Base-by-base conservation (phyloP, 2,888 invertebrate genomes). In the Congeria kusceri region DNA sequence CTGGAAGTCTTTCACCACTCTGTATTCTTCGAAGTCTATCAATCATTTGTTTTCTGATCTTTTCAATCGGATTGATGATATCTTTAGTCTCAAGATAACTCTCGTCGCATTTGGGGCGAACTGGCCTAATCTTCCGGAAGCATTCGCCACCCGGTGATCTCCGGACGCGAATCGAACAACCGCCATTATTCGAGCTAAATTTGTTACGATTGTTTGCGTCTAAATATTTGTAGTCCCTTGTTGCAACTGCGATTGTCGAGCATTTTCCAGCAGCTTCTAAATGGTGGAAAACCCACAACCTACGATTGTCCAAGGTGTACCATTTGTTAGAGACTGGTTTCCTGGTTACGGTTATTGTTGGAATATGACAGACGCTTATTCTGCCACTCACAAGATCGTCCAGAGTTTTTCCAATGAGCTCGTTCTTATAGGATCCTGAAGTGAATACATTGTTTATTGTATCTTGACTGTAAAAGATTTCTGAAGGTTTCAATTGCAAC, bases 141-240 rank as follows among this genome's bases (percentile, higher is more conserved):
- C 53, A 53, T 25, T 23, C 18, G n/a, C 53, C 53, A 25, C 53
- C 53, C 20, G 53, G 53, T 9, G 9, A 15, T 23, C 18, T 25
- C 15, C 46, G 46, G n/a, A 53, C 53, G 25, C 23, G 25, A 25
- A 53, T 53, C 20, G 7, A 5, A 53, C 20, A 9, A 5, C 53
- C 53, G 4, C 53, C 53, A 53, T 53, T 53, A 1, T 53, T 53
- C 25, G 53, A 53, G 18, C n/a, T 53, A 53, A 53, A 53, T 53
- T 53, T 53, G 25, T 25, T 53, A n/a, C 20, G 25, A 23, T 53
- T 53, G 25, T 9, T 15, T 53, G 13, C 53, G 20, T 18, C 23
- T 53, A 20, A 25, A n/a, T 53, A 9, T 7, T 9, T n/a, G 53
- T 53, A 53, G 9, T 3, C 53, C 18, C 25, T 53, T 18, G n/a